A percentile compares a stretch with the other conserved stretches of the same genome.
phyloP scores from a whole-genome alignment of 2,888 invertebrate species.

The Elysia crispata region DNA sequence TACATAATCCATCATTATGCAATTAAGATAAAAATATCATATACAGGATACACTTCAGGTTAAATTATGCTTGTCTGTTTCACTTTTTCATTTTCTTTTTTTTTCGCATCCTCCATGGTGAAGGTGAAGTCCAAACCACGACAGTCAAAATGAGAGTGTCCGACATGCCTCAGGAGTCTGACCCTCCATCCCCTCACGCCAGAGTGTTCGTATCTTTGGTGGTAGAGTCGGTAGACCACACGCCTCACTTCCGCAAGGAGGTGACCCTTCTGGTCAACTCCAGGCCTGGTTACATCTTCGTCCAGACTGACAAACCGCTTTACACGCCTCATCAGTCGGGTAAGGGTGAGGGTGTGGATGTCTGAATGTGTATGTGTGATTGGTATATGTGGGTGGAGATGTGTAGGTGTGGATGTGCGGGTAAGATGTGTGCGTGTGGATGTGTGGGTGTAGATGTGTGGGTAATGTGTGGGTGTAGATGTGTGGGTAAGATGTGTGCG shows the following conservation, averaged over 20 bases:
- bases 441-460: too few species aligned
- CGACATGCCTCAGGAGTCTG: constrained; percentile 43
- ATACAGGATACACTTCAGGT: too few species aligned
- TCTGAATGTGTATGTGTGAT: neutral
- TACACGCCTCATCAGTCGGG: constrained; percentile 69
- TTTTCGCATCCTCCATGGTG: neutral
- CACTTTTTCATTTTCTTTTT: neutral
- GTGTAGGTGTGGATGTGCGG: too few species aligned
- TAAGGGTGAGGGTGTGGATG: constrained; percentile 33
- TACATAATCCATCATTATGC: too few species aligned
- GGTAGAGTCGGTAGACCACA: constrained; percentile 46
- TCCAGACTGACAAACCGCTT: constrained; percentile 68
- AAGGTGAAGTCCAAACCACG: constrained; percentile 52
- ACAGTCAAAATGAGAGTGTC: constrained; percentile 45
- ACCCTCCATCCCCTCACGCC: constrained; percentile 15
- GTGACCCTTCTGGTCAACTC: constrained; percentile 54
- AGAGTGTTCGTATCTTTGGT: constrained; percentile 54
- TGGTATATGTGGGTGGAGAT: neutral
- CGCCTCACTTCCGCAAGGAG: constrained; percentile 48
- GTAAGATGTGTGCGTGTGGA: too few species aligned
- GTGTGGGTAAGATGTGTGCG: too few species aligned
- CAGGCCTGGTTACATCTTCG: constrained; percentile 60
- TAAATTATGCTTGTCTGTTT: too few species aligned
- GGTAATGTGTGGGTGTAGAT: too few species aligned
- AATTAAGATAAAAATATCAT: too few species aligned